These are phyloP conservation scores for Chascanopsetta lugubris DNA, from an alignment of 2,113 vertebrate species.

Conservation along the genomic window DNA sequence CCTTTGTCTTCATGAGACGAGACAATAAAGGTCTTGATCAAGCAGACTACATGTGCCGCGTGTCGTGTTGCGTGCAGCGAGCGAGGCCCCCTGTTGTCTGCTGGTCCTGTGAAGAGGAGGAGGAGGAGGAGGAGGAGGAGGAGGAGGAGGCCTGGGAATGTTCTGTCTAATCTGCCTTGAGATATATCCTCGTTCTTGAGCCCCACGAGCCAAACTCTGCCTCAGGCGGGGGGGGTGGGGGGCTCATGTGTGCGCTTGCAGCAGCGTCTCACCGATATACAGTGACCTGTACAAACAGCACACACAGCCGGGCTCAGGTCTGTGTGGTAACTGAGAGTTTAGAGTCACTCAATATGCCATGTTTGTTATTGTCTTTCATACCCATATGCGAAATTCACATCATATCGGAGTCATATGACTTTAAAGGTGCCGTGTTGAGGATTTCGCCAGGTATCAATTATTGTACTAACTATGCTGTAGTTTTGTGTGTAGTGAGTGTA, in stretches of 20 bases:
- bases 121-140: constrained; percentile 41
- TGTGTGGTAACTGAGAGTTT: constrained; percentile 44
- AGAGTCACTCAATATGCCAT: not conserved
- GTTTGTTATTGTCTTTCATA: not conserved
- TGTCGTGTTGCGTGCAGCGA: no score
- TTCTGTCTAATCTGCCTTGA: constrained; percentile 60
- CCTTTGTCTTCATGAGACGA: constrained; percentile 30
- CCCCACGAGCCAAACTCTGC: constrained; percentile 45
- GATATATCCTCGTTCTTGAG: constrained; percentile 34
- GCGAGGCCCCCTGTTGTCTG: constrained; percentile 23
- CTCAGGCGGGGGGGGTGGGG: constrained; percentile 25
- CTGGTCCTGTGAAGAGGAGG: constrained; percentile 40
- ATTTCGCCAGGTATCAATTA: no score
- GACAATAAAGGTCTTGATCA: constrained; percentile 21
- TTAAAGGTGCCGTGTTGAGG: no score
- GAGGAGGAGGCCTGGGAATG: constrained; percentile 60
- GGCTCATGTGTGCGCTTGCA: constrained; percentile 33
- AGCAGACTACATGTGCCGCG: not conserved
- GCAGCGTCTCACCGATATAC: constrained; percentile 42
- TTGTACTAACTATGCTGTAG: no score
- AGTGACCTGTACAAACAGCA: constrained; percentile 52
- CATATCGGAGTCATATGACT: no score
- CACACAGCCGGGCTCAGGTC: constrained; percentile 45
- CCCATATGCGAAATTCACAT: not conserved
- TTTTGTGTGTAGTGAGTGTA: no score